Conservation (phyloP, 2,797 vertebrate genomes). For the Parauchenoglanis punctatus region DNA sequence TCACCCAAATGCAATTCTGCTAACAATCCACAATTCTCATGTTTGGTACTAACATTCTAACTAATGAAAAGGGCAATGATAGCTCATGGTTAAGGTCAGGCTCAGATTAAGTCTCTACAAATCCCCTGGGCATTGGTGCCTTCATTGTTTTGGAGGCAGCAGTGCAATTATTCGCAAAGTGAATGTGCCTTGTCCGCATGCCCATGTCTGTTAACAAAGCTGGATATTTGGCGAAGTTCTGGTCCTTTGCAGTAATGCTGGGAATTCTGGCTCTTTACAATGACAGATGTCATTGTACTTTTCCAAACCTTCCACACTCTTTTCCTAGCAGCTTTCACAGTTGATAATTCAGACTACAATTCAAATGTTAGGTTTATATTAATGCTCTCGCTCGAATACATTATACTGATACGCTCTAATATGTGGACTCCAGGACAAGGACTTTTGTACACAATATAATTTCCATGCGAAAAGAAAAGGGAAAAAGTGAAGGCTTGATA, state of each 20-base stretch:
- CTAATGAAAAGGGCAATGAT: conserved; percentile 24
- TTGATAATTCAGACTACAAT: not conserved
- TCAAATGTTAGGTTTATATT: not conserved
- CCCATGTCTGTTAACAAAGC: not conserved
- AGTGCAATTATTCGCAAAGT: not conserved
- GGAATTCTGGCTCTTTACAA: not conserved
- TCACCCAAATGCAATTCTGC: conserved; percentile 9
- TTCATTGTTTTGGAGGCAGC: conserved; percentile 7
- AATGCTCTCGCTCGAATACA: not conserved
- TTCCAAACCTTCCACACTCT: not conserved
- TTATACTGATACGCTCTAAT: not conserved
- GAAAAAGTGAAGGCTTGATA: not conserved
- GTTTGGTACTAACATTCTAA: conserved; percentile 1
- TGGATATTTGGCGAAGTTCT: not conserved
- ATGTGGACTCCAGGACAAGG: not conserved
- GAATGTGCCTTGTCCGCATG: conserved; percentile 11
- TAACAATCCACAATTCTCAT: not conserved
- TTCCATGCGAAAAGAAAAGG: not conserved
- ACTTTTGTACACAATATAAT: not conserved
- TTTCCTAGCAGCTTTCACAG: not conserved
- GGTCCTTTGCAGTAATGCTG: not conserved
- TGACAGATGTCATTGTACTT: not conserved
- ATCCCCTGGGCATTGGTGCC: not conserved
- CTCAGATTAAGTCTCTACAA: not conserved
- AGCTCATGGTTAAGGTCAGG: conserved; percentile 31